Conservation (phyloP, 2,797 vertebrate genomes). For the Staurois parvus region DNA sequence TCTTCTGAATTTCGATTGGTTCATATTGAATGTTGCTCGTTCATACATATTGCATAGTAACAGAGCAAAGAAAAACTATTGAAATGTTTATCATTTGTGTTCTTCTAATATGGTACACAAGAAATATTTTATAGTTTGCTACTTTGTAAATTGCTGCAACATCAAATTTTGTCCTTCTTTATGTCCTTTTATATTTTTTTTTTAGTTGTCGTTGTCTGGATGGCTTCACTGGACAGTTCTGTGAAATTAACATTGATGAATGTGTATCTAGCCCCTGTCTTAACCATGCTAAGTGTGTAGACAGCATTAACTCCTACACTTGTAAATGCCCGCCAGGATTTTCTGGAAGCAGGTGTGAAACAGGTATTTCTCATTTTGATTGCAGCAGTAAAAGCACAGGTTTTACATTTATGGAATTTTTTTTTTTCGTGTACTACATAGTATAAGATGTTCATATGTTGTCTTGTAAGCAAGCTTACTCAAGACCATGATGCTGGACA, state of each 20-base stretch:
- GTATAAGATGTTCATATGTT: not conserved
- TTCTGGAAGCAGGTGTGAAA: constrained; percentile 99
- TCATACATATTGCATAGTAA: not conserved
- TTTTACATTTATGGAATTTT: not conserved
- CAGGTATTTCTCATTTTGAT: constrained; percentile 82
- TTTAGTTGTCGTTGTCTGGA: constrained; percentile 88
- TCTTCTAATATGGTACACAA: not conserved
- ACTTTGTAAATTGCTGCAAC: not conserved
- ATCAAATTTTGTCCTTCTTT: too few relatives aligned
- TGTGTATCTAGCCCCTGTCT: constrained; percentile 91
- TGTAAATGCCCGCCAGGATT: constrained; percentile 97
- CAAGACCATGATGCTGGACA: too few relatives aligned
- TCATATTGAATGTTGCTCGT: not conserved
- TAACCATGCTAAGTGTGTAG: constrained; percentile 93
- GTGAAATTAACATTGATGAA: constrained; percentile 91
- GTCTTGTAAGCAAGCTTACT: too few relatives aligned
- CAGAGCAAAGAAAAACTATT: not conserved
- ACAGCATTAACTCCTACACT: constrained; percentile 85
- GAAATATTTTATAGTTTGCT: not conserved
- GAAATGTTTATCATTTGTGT: not conserved
- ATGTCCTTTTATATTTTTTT: not conserved
- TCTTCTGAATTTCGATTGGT: too few relatives aligned
- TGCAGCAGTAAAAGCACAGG: not conserved
- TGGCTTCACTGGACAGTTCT: constrained; percentile 87
- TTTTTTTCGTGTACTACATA: not conserved